A percentile compares a stretch with the other conserved stretches of the same genome.
These are phyloP conservation scores for Gouania willdenowi DNA, from an alignment of 2,797 vertebrate species.

Conservation along the genomic window DNA sequence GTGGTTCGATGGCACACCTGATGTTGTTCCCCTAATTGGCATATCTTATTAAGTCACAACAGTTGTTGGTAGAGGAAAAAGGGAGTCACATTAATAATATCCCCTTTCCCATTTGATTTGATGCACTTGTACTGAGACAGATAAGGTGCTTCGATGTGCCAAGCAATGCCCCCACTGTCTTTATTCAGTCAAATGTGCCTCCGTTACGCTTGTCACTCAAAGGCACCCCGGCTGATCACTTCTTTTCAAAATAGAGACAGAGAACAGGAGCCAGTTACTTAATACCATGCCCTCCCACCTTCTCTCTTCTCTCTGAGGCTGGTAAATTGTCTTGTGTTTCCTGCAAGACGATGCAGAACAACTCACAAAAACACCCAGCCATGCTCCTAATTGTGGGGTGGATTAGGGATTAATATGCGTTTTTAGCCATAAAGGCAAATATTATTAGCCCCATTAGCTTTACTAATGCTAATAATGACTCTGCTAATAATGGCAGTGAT, in stretches of 20 bases:
- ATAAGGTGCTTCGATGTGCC: constrained; percentile 51
- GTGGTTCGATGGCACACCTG: constrained; percentile 59
- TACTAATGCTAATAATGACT: constrained; percentile 72
- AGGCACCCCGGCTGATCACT: constrained; percentile 55
- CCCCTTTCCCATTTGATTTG: constrained; percentile 68
- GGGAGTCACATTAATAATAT: constrained; percentile 71
- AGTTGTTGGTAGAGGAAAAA: constrained; percentile 54
- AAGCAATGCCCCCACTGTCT: constrained; percentile 56
- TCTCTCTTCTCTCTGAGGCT: constrained; percentile 42
- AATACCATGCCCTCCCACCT: constrained; percentile 57
- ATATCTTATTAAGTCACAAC: constrained; percentile 77
- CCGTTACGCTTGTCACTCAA: constrained; percentile 75
- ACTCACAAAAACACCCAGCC: constrained; percentile 59
- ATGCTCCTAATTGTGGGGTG: constrained; percentile 73
- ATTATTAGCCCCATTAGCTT: constrained; percentile 77
- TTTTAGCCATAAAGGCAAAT: constrained; percentile 79
- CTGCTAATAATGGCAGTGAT: constrained; percentile 67
- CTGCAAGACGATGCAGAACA: constrained; percentile 59
- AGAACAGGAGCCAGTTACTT: constrained; percentile 60
- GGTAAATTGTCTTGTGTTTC: constrained; percentile 65
- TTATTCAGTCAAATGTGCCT: constrained; percentile 75
- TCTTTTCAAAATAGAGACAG: constrained; percentile 72
- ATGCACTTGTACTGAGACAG: constrained; percentile 68
- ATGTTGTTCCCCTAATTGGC: constrained; percentile 75
- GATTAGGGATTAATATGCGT: constrained; percentile 80